phyloP scores from a whole-genome alignment of 2,797 vertebrate species.

The Rhincodon typus region DNA sequence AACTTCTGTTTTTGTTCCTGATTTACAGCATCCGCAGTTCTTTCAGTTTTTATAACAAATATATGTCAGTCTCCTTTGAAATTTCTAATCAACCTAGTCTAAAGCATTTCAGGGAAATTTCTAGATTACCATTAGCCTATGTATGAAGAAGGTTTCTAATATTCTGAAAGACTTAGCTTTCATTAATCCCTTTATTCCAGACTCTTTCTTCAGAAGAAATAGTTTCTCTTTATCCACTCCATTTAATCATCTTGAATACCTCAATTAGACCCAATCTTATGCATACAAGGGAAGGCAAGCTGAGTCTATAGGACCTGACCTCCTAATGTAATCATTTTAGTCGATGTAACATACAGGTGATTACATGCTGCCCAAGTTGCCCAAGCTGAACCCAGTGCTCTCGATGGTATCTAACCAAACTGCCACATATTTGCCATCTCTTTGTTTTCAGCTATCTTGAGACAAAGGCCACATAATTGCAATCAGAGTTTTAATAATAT shows the following conservation, averaged over 20 bases:
- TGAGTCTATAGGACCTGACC: background rate
- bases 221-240: background rate
- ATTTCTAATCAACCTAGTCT: background rate
- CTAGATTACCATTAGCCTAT: background rate
- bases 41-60: too few species aligned
- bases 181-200: background rate
- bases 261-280: background rate
- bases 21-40: too few species aligned
- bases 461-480: background rate
- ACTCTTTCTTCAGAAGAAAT: background rate
- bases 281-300: background rate
- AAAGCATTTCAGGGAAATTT: background rate
- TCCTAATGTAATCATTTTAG: background rate
- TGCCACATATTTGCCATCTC: background rate
- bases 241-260: background rate
- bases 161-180: background rate
- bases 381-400: background rate
- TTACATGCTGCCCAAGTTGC: background rate
- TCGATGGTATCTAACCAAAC: background rate
- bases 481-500: background rate
- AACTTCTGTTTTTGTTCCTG: too few species aligned
- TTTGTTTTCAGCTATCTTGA: background rate
- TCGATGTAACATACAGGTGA: background rate
- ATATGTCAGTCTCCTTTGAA: background rate
- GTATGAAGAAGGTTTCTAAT: background rate